Conservation (phyloP, 1,140 invertebrate species). For the Cheumatopsyche charites region DNA sequence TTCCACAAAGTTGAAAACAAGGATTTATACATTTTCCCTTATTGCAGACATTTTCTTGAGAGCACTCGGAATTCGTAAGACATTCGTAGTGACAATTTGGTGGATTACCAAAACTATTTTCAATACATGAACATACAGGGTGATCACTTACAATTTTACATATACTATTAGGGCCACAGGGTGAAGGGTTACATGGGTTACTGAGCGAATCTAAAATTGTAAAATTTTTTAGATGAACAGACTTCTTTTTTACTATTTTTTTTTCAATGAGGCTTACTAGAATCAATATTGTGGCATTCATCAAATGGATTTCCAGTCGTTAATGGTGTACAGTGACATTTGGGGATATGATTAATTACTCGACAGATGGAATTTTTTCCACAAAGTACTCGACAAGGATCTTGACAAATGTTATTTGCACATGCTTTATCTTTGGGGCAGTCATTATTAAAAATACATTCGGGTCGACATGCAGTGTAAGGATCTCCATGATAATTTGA, state of each 20-base stretch:
- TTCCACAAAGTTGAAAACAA: slow-evolving; percentile 74
- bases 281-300: slow-evolving; percentile 59
- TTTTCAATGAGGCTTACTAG: slow-evolving; percentile 37
- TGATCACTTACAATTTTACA: slow-evolving; percentile 68
- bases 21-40: slow-evolving; percentile 76
- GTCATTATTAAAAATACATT: slow-evolving; percentile 75
- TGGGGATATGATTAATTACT: slow-evolving; percentile 77
- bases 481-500: slow-evolving; percentile 74
- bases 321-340: slow-evolving; percentile 69
- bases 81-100: slow-evolving; percentile 74
- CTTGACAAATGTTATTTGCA: slow-evolving; percentile 76
- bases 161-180: slow-evolving; percentile 72
- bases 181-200: slow-evolving; percentile 66
- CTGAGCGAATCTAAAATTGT: slow-evolving; percentile 50
- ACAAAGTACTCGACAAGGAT: slow-evolving; percentile 81
- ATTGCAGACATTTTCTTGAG: slow-evolving; percentile 72
- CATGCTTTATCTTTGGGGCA: slow-evolving; percentile 77
- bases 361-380: slow-evolving; percentile 75
- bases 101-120: slow-evolving; percentile 70
- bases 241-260: neutral
- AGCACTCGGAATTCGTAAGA: slow-evolving; percentile 72
- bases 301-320: slow-evolving; percentile 69
- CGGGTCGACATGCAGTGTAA: slow-evolving; percentile 74
- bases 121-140: slow-evolving; percentile 70
- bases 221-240: slow-evolving; percentile 37